Conservation (phyloP, 92 coral and sea anemone genomes). For the Siderastrea radians region DNA sequence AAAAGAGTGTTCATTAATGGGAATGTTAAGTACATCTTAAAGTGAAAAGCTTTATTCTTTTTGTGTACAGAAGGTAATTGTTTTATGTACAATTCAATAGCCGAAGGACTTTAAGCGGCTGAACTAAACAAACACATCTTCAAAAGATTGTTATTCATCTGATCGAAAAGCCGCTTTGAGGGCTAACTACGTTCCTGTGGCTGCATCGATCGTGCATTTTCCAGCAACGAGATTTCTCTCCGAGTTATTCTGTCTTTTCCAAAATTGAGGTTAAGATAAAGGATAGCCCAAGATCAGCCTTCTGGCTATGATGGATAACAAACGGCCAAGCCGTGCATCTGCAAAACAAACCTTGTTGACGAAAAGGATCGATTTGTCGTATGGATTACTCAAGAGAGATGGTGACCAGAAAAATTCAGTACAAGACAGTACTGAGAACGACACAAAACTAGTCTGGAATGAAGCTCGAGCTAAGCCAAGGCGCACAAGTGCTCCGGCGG, state of each 20-base stretch:
- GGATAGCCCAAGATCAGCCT: background rate
- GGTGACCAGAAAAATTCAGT: background rate
- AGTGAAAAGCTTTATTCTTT: background rate
- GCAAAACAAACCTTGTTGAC: constrained; percentile 12
- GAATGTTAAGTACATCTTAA: background rate
- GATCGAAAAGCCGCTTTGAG: background rate
- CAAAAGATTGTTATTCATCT: background rate
- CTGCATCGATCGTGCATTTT: background rate
- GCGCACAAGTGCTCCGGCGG: constrained; percentile 24
- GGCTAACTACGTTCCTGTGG: background rate
- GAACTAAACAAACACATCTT: constrained; percentile 9
- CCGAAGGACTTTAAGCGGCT: background rate
- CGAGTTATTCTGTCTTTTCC: background rate
- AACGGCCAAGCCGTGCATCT: background rate
- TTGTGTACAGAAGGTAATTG: constrained; percentile 21
- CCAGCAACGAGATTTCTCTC: background rate
- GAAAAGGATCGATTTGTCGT: constrained; percentile 24
- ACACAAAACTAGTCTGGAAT: background rate
- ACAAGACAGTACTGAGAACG: background rate
- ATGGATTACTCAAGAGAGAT: constrained; percentile 2
- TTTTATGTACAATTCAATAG: constrained; percentile 25
- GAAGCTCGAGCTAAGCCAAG: constrained; percentile 2
- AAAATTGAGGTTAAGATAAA: background rate
- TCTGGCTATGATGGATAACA: constrained; percentile 14
- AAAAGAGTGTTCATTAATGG: background rate